Conservation (phyloP, 2,113 vertebrate genomes). For the Etheostoma cragini region DNA sequence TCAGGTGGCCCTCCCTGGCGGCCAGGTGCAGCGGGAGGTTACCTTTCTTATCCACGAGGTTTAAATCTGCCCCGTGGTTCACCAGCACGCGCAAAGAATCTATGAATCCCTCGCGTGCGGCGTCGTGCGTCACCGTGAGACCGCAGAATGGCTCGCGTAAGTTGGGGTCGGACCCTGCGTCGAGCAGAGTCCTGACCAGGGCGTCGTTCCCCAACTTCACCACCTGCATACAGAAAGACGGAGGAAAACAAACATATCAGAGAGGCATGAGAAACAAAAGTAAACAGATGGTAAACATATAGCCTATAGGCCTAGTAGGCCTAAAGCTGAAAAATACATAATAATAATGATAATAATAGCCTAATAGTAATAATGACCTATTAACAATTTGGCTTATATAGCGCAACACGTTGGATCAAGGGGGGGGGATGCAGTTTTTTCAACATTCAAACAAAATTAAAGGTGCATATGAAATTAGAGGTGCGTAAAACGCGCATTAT, state of each 20-base stretch:
- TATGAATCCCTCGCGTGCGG: conserved; percentile 90
- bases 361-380: background rate
- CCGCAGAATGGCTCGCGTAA: conserved; percentile 84
- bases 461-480: background rate
- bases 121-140: conserved; percentile 91
- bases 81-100: conserved; percentile 87
- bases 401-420: background rate
- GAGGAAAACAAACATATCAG: background rate
- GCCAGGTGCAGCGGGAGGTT: conserved; percentile 93
- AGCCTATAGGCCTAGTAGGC: background rate
- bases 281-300: background rate
- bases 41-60: conserved; percentile 86
- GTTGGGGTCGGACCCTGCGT: conserved; percentile 86
- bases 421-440: background rate
- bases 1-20: conserved; percentile 87
- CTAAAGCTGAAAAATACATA: no score
- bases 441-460: background rate
- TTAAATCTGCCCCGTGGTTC: conserved; percentile 87
- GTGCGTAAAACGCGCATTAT: background rate
- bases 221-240: conserved; percentile 81
- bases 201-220: conserved; percentile 87
- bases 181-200: conserved; percentile 85
- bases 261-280: no score
- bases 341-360: no score
- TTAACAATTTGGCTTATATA: background rate